Base-by-base conservation (phyloP, 2,113 vertebrate species). In the Brienomyrus longianalis region DNA sequence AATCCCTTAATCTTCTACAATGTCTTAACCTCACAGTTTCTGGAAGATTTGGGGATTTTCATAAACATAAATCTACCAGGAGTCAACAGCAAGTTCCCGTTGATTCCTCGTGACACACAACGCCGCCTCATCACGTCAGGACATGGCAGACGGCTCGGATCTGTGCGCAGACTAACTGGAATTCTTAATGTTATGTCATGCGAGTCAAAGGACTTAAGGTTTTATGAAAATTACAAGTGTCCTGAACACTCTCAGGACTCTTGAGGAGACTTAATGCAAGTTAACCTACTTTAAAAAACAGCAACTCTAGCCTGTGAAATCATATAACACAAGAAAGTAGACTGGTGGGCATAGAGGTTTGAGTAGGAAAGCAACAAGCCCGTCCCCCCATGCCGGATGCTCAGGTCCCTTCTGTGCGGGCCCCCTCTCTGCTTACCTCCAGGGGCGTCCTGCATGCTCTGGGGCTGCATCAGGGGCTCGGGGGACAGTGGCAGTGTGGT, bases 391-490 rank as follows among this genome's bases (percentile, higher is more conserved):
- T 47, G 27, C 5, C 10, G 17, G 27, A 54, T 48, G 9, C 21
- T 23, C 19, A 83, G 80, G 3, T 10, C 59, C 23, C 43, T n/a
- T 88, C 88, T 50, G 43, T 15, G 45, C 21, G 39, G 23, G 8
- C n/a, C 13, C 0, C 70, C 47, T 21, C 74, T 31, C 66, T 86
- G 51, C 91, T 93, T 91, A 93, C 93, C 93, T 93, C 88, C 31
- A 90, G 92, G 90, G 93, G 92, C 93, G 35, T 92, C 95, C 95
- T 2, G 91, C 90, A 83, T 92, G 92, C 4, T 80, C 5, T 91
- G 92, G 66, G 91, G 87, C 90, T 90, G 85, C 93, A 92, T 90
- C 91, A 89, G 91, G 27, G 89, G 88, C 87, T 95, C 94, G 56
- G 90, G 90, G 52, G 92, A 91, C 89, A 95, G 92, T 59, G 93